phyloP scores from a whole-genome alignment of 1,140 invertebrate genomes.

The Thaumetopoea pityocampa region DNA sequence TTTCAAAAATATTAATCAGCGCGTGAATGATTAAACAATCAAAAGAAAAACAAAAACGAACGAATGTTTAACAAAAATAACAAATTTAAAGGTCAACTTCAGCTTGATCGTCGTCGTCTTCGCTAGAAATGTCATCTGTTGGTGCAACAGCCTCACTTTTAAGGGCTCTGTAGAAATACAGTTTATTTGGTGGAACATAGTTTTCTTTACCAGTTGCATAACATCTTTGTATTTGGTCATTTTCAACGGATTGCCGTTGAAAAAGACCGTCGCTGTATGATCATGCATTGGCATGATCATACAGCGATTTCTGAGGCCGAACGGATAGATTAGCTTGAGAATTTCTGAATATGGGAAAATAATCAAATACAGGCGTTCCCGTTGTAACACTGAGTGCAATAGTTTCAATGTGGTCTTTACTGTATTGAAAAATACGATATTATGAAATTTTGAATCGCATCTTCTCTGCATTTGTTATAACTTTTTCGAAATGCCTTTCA shows the following conservation, averaged over 20 bases:
- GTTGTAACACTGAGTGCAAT: constrained; percentile 1
- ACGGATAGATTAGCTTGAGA: constrained; percentile 1
- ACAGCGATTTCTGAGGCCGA: constrained; percentile 2
- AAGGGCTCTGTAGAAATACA: constrained; percentile 7
- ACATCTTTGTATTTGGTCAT: constrained; percentile 3
- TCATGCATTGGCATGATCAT: constrained; percentile 5
- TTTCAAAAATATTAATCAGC: background rate
- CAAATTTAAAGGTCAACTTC: constrained; percentile 4
- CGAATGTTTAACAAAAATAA: constrained; percentile 1
- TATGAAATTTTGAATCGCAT: background rate
- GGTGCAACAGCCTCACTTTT: constrained; percentile 6
- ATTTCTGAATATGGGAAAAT: constrained; percentile 4
- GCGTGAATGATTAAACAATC: background rate
- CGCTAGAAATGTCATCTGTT: constrained; percentile 4
- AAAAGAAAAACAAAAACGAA: constrained; percentile 4
- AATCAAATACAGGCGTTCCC: constrained; percentile 1
- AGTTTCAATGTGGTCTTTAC: constrained; percentile 2
- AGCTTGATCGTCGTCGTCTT: constrained; percentile 5
- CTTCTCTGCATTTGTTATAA: constrained; percentile 1
- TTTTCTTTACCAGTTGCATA: constrained; percentile 4
- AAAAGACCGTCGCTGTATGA: too few species aligned
- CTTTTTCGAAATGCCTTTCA: background rate
- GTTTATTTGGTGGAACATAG: constrained; percentile 6
- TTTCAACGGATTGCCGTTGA: too few species aligned
- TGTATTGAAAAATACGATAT: constrained; percentile 2